Base-by-base conservation (phyloP, 2,113 vertebrate species). In the Ictidomys tridecemlineatus region DNA sequence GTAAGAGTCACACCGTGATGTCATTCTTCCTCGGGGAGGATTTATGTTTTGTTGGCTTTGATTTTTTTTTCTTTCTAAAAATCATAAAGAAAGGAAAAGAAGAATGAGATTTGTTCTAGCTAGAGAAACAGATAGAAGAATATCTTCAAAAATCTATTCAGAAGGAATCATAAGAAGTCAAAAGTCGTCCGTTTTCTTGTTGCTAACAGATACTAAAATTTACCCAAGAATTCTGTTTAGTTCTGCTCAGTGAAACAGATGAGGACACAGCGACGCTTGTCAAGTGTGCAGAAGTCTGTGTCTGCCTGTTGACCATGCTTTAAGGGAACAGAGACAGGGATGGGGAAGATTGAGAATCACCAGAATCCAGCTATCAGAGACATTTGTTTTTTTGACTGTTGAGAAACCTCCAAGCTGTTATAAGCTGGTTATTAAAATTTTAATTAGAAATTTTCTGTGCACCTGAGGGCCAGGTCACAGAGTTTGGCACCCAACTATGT, bases 371-470 rank as follows among this genome's bases (percentile, higher is more conserved):
- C 45, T 73, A 34, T 14, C 22, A 73, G 37, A 8, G 18, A 34
- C 1, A 7, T 78, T 88, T 85, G 53, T 76, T 88, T 45, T 45
- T 74, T 97, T 94, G 65, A n/a, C 78, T 88, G 6, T 85, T 74
- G 73, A 63, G 63, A 82, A 94, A 70, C 45, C 1, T 88, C 67
- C 56, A 86, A 53, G 30, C 63, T 72, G 34, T 58, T 53, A 86
- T 83, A 87, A 76, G 2, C 8, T n/a, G 2, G 51, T 94, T 91
- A 86, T 89, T 93, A 86, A 92, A 79, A 91, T 89, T 93, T 91
- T 94, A 91, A 94, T 97, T 84, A 93, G 45, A 94, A 83, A 24
- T 69, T 76, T 92, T 93, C 53, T 79, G 22, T 93, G 63, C 20
- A 91, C 89, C 82, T 85, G 8, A 91, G 83, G 82, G 78, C 67